Evolutionary conservation across 2,113 vertebrate species (phyloP).

Genomic region (Embiotoca jacksoni): DNA sequence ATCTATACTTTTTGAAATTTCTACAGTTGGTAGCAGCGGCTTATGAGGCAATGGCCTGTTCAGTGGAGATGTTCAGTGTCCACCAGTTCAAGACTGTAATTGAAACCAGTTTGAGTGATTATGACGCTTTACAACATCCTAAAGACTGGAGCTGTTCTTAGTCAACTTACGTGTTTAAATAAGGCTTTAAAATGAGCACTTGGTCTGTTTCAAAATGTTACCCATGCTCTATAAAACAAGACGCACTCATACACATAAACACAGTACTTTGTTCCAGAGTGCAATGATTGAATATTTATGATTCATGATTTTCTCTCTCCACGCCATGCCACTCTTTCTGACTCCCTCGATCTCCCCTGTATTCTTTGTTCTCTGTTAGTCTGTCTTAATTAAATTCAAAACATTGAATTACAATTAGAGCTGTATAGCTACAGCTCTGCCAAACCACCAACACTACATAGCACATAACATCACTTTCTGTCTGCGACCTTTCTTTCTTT

Average conservation of each 20-base stretch:
- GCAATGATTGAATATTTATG: conserved; percentile 74
- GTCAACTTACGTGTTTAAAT: conserved; percentile 24
- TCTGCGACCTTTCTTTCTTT: conserved; percentile 1
- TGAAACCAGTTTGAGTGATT: conserved; percentile 14
- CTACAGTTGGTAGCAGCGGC: not conserved
- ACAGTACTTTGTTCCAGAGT: conserved; percentile 51
- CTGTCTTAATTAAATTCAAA: conserved; percentile 58
- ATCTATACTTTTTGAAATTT: not conserved
- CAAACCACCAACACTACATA: conserved; percentile 42
- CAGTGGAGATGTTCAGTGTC: conserved; percentile 2
- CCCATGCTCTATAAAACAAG: conserved; percentile 77
- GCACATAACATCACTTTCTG: conserved; percentile 23
- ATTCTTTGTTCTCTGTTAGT: conserved; percentile 37
- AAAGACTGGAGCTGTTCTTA: conserved; percentile 11
- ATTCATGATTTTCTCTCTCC: conserved; percentile 50
- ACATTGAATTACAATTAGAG: conserved; percentile 44
- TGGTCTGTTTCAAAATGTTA: conserved; percentile 73
- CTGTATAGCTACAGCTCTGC: conserved; percentile 30
- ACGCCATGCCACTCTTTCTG: not conserved
- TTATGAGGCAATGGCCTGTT: not conserved
- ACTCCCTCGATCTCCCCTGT: not conserved
- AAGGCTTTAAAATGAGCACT: conserved; percentile 55
- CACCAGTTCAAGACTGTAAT: not conserved
- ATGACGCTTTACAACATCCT: conserved; percentile 4
- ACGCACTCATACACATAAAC: conserved; percentile 39